These are phyloP conservation scores for Charaxes varanes DNA, from an alignment of 1,140 invertebrate genomes.

Conservation along the genomic window DNA sequence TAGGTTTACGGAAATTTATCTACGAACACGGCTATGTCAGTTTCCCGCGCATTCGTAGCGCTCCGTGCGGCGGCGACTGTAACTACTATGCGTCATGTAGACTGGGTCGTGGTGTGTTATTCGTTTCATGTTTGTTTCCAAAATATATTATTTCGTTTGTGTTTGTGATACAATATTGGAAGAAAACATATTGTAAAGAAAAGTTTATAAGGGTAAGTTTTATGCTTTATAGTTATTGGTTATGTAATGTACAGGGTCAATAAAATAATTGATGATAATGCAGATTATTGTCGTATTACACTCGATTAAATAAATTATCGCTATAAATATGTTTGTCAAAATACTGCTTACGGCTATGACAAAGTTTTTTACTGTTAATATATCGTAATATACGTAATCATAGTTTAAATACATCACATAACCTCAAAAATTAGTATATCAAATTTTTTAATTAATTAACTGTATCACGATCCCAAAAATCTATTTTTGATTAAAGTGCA, in stretches of 20 bases:
- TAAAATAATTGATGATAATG: constrained; percentile 24
- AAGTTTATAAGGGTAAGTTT: constrained; percentile 41
- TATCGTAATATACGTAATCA: too few relatives aligned
- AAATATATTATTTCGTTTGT: constrained; percentile 10
- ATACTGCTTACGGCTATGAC: neutral
- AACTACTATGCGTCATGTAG: constrained; percentile 25
- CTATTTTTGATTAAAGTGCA: too few relatives aligned
- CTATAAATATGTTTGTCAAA: neutral
- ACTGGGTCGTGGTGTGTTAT: constrained; percentile 13
- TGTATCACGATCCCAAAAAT: too few relatives aligned
- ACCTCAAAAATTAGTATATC: too few relatives aligned
- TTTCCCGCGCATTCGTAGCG: constrained; percentile 22
- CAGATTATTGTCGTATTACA: constrained; percentile 1
- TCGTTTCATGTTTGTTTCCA: constrained; percentile 47
- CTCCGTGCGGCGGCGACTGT: constrained; percentile 6
- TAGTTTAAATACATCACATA: too few relatives aligned
- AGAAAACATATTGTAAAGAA: constrained; percentile 6
- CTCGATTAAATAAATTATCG: neutral
- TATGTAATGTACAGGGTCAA: constrained; percentile 42
- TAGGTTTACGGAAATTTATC: constrained; percentile 1
- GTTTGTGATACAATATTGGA: constrained; percentile 2
- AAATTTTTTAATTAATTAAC: too few relatives aligned
- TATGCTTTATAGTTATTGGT: constrained; percentile 25
- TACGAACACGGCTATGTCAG: constrained; percentile 10
- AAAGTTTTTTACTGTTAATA: neutral